A percentile compares a stretch with the other conserved stretches of the same genome.
Evolutionary conservation across 2,888 invertebrate genomes (phyloP).

Genomic region (Sphinx pinastri): DNA sequence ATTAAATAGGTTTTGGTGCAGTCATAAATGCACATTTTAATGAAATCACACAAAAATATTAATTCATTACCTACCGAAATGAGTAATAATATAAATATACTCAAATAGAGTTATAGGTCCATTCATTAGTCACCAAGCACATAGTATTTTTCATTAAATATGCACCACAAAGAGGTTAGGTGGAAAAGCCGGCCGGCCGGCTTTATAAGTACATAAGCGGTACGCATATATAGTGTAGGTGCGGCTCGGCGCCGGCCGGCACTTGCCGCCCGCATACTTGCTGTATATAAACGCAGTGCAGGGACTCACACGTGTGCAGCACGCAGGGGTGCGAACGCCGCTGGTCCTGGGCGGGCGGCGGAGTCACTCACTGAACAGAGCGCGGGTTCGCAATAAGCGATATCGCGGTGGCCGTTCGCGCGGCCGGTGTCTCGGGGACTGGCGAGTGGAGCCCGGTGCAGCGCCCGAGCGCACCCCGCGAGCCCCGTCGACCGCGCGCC

Average conservation of each 20-base stretch:
- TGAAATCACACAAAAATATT: neutral
- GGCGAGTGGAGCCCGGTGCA: slow-evolving; percentile 69
- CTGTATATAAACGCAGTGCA: slow-evolving; percentile 37
- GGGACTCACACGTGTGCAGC: slow-evolving; percentile 75
- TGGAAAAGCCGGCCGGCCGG: slow-evolving; percentile 72
- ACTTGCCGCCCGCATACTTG: slow-evolving; percentile 33
- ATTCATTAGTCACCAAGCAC: slow-evolving; percentile 50
- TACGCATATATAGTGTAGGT: slow-evolving; percentile 35
- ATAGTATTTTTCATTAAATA: slow-evolving; percentile 50
- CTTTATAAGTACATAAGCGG: slow-evolving; percentile 12
- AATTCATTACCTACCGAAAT: slow-evolving; percentile 4
- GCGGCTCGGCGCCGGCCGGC: slow-evolving; percentile 40
- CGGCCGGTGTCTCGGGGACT: slow-evolving; percentile 83
- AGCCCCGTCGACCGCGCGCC: slow-evolving; percentile 44
- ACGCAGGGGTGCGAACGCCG: slow-evolving; percentile 60
- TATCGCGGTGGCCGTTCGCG: slow-evolving; percentile 79
- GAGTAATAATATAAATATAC: neutral
- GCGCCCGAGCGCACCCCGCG: slow-evolving; percentile 72
- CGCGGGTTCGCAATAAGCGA: slow-evolving; percentile 49
- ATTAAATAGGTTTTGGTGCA: neutral
- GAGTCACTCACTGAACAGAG: slow-evolving; percentile 62
- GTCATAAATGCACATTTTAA: neutral
- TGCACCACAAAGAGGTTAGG: slow-evolving; percentile 62
- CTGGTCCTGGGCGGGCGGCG: slow-evolving; percentile 68
- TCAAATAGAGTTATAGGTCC: slow-evolving; percentile 30